Evolutionary conservation across 1,140 invertebrate genomes (phyloP).

Genomic region (Oscheius sp.): DNA sequence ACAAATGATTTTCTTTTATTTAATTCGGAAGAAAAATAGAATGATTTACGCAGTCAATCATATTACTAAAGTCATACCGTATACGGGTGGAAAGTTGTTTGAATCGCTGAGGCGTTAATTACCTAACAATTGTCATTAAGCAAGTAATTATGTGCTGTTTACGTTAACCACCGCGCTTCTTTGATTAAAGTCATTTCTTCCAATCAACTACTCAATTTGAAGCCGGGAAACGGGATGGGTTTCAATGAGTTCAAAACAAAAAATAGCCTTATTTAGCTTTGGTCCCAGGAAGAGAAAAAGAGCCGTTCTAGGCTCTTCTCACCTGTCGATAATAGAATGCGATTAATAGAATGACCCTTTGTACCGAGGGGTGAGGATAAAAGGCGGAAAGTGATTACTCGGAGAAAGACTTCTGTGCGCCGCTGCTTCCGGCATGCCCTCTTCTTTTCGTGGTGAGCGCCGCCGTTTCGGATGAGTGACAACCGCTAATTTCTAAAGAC

Average conservation of each 20-base stretch:
- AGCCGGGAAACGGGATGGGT: background rate
- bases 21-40: no score
- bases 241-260: no score
- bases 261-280: background rate
- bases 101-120: no score
- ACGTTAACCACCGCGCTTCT: background rate
- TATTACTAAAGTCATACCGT: no score
- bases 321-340: no score
- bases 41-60: no score
- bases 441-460: background rate
- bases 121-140: no score
- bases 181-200: constrained; percentile 5
- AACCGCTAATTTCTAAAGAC: constrained; percentile 1
- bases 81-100: no score
- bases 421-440: background rate
- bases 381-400: constrained; percentile 4
- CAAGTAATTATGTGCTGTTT: constrained; percentile 10
- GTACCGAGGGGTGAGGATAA: no score
- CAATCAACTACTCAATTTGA: background rate
- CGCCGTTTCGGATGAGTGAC: background rate
- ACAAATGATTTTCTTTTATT: no score
- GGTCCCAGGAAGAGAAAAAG: no score
- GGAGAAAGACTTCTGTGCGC: background rate
- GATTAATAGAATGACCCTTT: no score
- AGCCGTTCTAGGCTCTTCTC: background rate